These are phyloP conservation scores for Macaria liturata DNA, from an alignment of 2,888 invertebrate species.

Conservation along the genomic window DNA sequence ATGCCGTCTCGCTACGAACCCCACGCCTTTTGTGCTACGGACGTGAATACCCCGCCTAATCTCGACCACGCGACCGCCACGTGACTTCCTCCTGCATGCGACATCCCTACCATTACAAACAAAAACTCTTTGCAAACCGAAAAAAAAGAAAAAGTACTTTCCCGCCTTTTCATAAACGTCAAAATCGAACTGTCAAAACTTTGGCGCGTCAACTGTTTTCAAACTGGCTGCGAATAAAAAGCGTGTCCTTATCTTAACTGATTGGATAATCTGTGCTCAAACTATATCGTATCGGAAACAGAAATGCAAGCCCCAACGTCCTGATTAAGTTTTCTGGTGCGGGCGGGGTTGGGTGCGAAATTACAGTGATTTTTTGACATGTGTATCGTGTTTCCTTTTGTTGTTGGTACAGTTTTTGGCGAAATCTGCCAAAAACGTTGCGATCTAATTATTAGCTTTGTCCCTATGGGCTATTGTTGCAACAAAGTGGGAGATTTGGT, in stretches of 20 bases:
- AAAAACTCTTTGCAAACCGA: slow-evolving; percentile 52
- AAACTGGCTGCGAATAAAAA: slow-evolving; percentile 57
- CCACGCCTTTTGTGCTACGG: slow-evolving; percentile 70
- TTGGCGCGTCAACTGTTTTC: slow-evolving; percentile 51
- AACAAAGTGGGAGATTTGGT: slow-evolving; percentile 53
- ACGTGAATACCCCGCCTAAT: slow-evolving; percentile 78
- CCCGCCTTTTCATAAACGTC: slow-evolving; percentile 41
- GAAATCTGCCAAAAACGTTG: slow-evolving; percentile 70
- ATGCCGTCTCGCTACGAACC: slow-evolving; percentile 72
- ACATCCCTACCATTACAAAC: slow-evolving; percentile 59
- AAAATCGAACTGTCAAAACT: slow-evolving; percentile 48
- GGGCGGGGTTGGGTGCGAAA: slow-evolving; percentile 68
- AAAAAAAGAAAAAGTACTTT: slow-evolving; percentile 44
- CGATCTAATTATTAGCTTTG: slow-evolving; percentile 77
- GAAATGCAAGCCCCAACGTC: slow-evolving; percentile 72
- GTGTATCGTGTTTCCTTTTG: slow-evolving; percentile 67
- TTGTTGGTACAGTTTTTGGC: slow-evolving; percentile 62
- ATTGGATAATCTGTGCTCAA: slow-evolving; percentile 83
- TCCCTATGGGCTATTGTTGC: slow-evolving; percentile 50
- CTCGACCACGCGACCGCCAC: slow-evolving; percentile 76
- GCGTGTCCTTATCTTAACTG: slow-evolving; percentile 83
- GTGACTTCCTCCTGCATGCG: slow-evolving; percentile 71
- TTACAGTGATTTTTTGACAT: slow-evolving; percentile 79
- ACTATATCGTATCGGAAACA: slow-evolving; percentile 81
- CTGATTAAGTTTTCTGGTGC: slow-evolving; percentile 76